These are phyloP conservation scores for Phengaris arion DNA, from an alignment of 2,888 invertebrate genomes.

Conservation along the genomic window DNA sequence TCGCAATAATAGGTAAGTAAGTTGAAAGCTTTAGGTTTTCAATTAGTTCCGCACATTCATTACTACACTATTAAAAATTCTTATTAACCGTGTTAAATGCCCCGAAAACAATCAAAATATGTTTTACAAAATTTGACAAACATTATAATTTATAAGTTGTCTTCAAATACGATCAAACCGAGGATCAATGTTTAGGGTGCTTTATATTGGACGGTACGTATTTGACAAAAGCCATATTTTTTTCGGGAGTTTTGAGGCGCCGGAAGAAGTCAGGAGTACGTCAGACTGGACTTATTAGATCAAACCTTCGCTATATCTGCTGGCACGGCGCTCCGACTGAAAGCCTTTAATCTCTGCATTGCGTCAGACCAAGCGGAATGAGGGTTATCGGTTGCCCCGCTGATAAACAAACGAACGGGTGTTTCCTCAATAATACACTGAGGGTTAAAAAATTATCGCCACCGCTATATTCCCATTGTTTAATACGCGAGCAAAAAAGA, in stretches of 20 bases:
- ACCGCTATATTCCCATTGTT: slow-evolving; percentile 55
- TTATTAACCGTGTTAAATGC: too few species aligned
- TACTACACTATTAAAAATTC: too few species aligned
- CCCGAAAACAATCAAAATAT: too few species aligned
- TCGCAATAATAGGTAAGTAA: neutral
- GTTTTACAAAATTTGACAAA: too few species aligned
- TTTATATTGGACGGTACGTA: too few species aligned
- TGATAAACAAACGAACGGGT: slow-evolving; percentile 71
- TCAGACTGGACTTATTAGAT: slow-evolving; percentile 64
- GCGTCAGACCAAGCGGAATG: slow-evolving; percentile 73
- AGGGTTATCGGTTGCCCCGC: slow-evolving; percentile 72
- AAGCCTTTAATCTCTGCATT: slow-evolving; percentile 77
- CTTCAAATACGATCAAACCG: too few species aligned
- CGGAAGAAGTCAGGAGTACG: slow-evolving; percentile 47
- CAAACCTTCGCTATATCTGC: slow-evolving; percentile 59
- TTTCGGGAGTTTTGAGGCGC: neutral
- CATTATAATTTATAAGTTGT: too few species aligned
- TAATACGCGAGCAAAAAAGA: slow-evolving; percentile 48
- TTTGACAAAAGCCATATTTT: neutral
- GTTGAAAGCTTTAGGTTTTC: neutral
- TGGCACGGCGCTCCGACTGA: slow-evolving; percentile 60
- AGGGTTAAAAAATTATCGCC: slow-evolving; percentile 68
- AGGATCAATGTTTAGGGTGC: too few species aligned
- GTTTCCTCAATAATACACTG: slow-evolving; percentile 60
- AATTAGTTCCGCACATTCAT: neutral